Evolutionary conservation across 2,113 vertebrate species (phyloP), one percentile per base, ranked within the genome.

Genomic region (Trogon surrucura): DNA sequence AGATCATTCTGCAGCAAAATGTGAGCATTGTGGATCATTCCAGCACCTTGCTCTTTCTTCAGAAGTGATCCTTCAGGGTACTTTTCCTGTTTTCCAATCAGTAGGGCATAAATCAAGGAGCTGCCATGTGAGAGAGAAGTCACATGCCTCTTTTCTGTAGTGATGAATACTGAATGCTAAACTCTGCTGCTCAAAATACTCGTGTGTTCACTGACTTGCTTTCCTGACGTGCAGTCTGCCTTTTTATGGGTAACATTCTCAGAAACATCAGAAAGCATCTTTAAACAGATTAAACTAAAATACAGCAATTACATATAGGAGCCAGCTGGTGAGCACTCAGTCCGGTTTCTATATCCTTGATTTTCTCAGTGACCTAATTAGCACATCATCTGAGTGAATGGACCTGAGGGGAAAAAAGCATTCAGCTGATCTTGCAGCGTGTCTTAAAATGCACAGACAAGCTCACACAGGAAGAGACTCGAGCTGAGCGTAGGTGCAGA

Each of bases 351-450:
- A 1, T 50, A n/a, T 32, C 70, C 87, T 57, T 71, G 47, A 62
- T 78, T 91, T 91, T 78, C 47, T 80, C 48, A 10, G 72, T 96
- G 95, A 91, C 94, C 93, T 93, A 91, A 84, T 81, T 93, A 90
- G 51, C 47, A 78, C 75, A 79, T 80, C 65, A 78, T 80, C 75
- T 83, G 79, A 93, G 80, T 47, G 57, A 80, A 79, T 1, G 5
- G 77, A 32, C 79, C 71, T 50, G 47, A 41, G 32, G n/a, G 73
- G 66, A 10, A 4, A 11, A 16, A 60, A 75, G 60, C 38, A 26
- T 67, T 64, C 60, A 45, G 67, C 58, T 74, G 78, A 70, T 95
- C 82, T 61, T 70, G 34, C 56, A 71, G 23, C 34, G 26, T 48
- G 18, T 56, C 89, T 93, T 75, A 66, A 85, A 95, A 91, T 10